Evolutionary conservation across 30 jellyfish, hydroid and myxozoan genomes (phyloP).

Genomic region (Aurelia aurita complex sp. Pacific): DNA sequence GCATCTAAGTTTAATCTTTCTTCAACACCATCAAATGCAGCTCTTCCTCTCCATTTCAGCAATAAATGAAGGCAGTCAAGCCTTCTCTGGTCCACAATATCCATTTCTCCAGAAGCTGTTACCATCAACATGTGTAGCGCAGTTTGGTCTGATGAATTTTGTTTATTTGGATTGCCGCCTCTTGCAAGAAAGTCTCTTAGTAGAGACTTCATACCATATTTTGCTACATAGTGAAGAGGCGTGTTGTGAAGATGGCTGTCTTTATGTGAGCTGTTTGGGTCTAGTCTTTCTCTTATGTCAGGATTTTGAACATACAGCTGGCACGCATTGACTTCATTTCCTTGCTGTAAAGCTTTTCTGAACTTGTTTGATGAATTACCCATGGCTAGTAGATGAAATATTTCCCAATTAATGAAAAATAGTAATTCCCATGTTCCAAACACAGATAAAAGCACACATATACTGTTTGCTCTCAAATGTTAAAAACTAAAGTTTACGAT

Average conservation of each 20-base stretch:
- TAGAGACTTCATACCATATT: slow-evolving; percentile 66
- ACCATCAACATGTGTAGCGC: slow-evolving; percentile 69
- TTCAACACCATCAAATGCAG: slow-evolving; percentile 39
- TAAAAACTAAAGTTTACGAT: too few relatives aligned
- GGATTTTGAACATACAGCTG: slow-evolving; percentile 72
- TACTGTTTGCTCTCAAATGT: too few relatives aligned
- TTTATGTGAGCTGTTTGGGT: slow-evolving; percentile 53
- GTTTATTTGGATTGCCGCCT: slow-evolving; percentile 83
- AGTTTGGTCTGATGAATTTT: slow-evolving; percentile 56
- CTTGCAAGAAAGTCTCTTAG: slow-evolving; percentile 61
- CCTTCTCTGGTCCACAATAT: slow-evolving; percentile 45
- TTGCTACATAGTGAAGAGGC: slow-evolving; percentile 71
- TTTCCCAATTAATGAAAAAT: too few relatives aligned
- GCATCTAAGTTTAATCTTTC: slow-evolving; percentile 48
- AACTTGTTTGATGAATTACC: slow-evolving; percentile 67
- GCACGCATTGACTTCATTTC: slow-evolving; percentile 65
- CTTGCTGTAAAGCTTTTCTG: slow-evolving; percentile 74
- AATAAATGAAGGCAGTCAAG: slow-evolving; percentile 70
- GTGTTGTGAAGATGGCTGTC: slow-evolving; percentile 50
- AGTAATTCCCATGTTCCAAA: too few relatives aligned
- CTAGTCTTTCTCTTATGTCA: slow-evolving; percentile 57
- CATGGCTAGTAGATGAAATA: slow-evolving; percentile 13
- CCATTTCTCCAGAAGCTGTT: slow-evolving; percentile 17
- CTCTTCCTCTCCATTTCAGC: slow-evolving; percentile 65
- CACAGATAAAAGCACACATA: too few relatives aligned